phyloP scores from a whole-genome alignment of 2,113 vertebrate genomes.

The Bufo bufo region DNA sequence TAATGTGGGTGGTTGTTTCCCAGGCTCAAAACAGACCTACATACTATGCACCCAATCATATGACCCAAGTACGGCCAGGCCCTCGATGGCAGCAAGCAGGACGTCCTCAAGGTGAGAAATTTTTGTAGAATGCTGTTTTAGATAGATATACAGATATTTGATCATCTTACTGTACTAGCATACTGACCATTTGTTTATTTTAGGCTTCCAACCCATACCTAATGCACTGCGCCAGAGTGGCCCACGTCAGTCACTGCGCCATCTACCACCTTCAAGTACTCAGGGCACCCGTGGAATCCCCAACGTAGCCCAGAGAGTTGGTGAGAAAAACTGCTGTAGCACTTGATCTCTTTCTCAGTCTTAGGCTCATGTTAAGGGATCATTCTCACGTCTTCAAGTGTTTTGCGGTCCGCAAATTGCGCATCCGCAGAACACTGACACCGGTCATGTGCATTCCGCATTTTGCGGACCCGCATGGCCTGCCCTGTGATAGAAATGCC shows the following conservation, averaged over 20 bases:
- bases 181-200: slow-evolving; percentile 23
- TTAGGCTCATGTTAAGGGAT: background rate
- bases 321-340: slow-evolving; percentile 68
- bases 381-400: too few relatives aligned
- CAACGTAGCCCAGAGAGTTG: slow-evolving; percentile 80
- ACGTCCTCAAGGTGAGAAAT: slow-evolving; percentile 87
- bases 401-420: too few relatives aligned
- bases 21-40: slow-evolving; percentile 96
- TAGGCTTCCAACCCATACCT: slow-evolving; percentile 91
- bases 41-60: slow-evolving; percentile 95
- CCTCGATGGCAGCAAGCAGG: slow-evolving; percentile 96
- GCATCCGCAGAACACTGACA: too few relatives aligned
- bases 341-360: background rate
- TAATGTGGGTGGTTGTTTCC: slow-evolving; percentile 28
- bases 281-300: slow-evolving; percentile 87
- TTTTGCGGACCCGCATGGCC: too few relatives aligned
- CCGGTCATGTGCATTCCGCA: too few relatives aligned
- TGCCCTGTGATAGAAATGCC: too few relatives aligned
- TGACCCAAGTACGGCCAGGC: slow-evolving; percentile 95
- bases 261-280: slow-evolving; percentile 82
- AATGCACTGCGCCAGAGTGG: slow-evolving; percentile 91
- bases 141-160: background rate
- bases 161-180: background rate
- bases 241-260: slow-evolving; percentile 86
- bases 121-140: background rate